Evolutionary conservation across 2,797 vertebrate genomes (phyloP), one percentile per base, ranked within the genome.

Genomic region (Merluccius polli): DNA sequence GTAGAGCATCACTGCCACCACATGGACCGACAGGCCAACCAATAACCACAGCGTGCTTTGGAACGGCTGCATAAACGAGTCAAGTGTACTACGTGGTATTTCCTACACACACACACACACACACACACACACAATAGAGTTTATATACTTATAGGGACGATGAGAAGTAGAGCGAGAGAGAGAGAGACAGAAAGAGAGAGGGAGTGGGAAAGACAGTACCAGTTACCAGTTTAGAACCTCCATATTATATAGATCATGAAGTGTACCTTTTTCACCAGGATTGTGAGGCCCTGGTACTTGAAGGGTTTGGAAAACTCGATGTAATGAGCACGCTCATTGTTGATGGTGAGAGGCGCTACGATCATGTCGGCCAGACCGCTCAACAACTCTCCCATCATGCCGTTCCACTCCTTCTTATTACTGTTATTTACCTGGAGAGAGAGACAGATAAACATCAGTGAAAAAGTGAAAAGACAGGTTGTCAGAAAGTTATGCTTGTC

Each of bases 1-100:
- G 91, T 98, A 99, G 65, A 99, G 90, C 97, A 98, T 99, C 91
- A 99, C 97, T 41, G 97, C 97, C 92, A 99, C 97, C 93, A 99
- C 97, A 1, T 99, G 97, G 81, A 99, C 97, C 1, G 97, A 99
- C 41, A 99, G 93, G 77, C 97, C 97, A 88, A 99, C 97, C 88
- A 99, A 92, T 82, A 99, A 91, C 97, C 97, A 99, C 76, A 99
- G 92, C 0, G 97, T 99, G 90, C 97, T 99, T 93, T 99, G 97
- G 87, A 99, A 99, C 0, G 97, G 97, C 92, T 99, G 97, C 97
- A 99, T 99, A 87, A 99, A 99, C 0, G 97, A 99, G 79, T 99
- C 97, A 93, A 98, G 86, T 1, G 97, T 99, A 89, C 97, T 98
- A 83, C 97, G 95, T 6, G 97, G 97, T 74, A 99, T 99, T 95